Evolutionary conservation across 1,140 invertebrate genomes (phyloP).

Genomic region (Camponotus vicinus): DNA sequence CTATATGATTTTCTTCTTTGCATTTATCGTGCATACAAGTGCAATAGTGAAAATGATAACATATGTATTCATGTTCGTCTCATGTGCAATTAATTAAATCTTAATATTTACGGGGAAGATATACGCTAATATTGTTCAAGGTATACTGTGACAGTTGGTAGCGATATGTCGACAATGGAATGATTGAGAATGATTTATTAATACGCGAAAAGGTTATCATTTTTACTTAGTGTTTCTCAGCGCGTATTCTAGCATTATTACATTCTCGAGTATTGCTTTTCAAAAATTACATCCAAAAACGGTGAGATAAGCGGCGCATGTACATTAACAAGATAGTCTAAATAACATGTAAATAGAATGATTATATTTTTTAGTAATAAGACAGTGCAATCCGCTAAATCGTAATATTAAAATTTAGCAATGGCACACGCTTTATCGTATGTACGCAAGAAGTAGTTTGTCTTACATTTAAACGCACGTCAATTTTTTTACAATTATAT

Average conservation of each 20-base stretch:
- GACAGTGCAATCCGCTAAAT: background rate
- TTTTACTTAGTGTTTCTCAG: background rate
- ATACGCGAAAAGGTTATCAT: background rate
- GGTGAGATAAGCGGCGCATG: background rate
- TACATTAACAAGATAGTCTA: constrained; percentile 1
- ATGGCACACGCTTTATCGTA: constrained; percentile 20
- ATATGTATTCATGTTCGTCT: constrained; percentile 41
- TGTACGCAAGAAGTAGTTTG: background rate
- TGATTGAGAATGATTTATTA: constrained; percentile 1
- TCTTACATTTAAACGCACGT: background rate
- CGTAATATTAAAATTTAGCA: constrained; percentile 18
- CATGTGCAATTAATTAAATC: constrained; percentile 27
- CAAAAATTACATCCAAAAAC: background rate
- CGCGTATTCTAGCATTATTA: background rate
- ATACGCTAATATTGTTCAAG: constrained; percentile 47
- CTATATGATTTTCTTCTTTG: constrained; percentile 31
- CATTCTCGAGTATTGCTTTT: background rate
- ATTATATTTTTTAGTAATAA: constrained; percentile 20
- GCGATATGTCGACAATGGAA: background rate
- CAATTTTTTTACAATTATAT: constrained; percentile 7
- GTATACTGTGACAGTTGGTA: background rate
- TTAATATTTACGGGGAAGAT: constrained; percentile 24
- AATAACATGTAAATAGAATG: constrained; percentile 36
- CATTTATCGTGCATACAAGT: background rate
- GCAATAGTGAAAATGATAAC: constrained; percentile 3